Evolutionary conservation across 2,113 vertebrate genomes (phyloP).

Genomic region (Paedocypris sp.): DNA sequence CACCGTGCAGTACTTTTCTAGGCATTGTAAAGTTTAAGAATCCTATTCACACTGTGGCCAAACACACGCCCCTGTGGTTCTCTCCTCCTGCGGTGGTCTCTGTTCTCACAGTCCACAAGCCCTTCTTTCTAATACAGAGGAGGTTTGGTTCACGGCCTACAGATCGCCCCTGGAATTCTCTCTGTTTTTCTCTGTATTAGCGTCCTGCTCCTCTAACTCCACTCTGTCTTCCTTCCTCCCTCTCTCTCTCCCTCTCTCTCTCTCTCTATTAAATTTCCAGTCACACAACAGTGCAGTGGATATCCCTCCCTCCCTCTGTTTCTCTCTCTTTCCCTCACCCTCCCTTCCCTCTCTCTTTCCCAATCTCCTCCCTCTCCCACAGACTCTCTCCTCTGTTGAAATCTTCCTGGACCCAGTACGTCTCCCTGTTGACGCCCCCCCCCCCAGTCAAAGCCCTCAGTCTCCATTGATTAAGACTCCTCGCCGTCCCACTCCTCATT

Average conservation of each 20-base stretch:
- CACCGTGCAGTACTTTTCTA: too few species aligned
- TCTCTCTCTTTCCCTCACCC: constrained; percentile 31
- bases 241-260: constrained; percentile 39
- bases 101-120: constrained; percentile 31
- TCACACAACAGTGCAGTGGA: constrained; percentile 80
- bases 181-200: constrained; percentile 26
- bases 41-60: constrained; percentile 11
- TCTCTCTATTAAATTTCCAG: constrained; percentile 71
- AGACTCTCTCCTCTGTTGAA: constrained; percentile 35
- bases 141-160: constrained; percentile 34
- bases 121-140: too few species aligned
- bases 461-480: constrained; percentile 23
- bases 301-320: constrained; percentile 55
- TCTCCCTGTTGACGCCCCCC: constrained; percentile 44
- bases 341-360: constrained; percentile 16
- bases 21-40: too few species aligned
- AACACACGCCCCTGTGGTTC: background rate
- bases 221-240: constrained; percentile 37
- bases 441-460: constrained; percentile 29
- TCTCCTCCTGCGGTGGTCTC: background rate
- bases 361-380: constrained; percentile 26
- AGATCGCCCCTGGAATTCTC: constrained; percentile 43
- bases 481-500: constrained; percentile 9
- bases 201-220: constrained; percentile 33
- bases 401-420: constrained; percentile 40